Percentiles rank a stretch among this genome's conserved stretches.
Evolutionary conservation across 2,797 vertebrate genomes (phyloP).

Genomic region (Falco berigora): DNA sequence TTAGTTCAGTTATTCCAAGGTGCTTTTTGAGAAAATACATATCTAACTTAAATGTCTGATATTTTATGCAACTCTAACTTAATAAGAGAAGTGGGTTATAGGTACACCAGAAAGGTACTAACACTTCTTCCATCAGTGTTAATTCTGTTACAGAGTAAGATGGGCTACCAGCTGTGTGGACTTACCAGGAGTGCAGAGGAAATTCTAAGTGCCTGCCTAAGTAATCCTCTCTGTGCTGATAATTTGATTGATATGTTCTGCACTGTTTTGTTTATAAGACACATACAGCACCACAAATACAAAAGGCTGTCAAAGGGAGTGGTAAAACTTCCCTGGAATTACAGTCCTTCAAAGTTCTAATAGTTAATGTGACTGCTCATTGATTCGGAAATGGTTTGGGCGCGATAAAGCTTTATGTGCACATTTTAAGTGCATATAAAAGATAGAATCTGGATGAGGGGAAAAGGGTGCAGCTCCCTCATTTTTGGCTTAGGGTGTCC

Average conservation of each 20-base stretch:
- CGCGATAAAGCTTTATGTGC: background rate
- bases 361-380: background rate
- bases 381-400: background rate
- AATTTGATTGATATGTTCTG: background rate
- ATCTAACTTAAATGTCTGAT: background rate
- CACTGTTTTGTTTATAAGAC: conserved; percentile 14
- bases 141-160: background rate
- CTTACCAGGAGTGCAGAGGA: background rate
- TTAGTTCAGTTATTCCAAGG: background rate
- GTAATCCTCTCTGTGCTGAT: background rate
- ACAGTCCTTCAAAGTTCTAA: conserved; percentile 14
- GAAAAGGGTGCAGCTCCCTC: conserved; percentile 7
- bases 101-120: background rate
- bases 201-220: background rate
- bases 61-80: background rate
- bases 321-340: conserved; percentile 31
- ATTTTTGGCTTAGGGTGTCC: background rate
- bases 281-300: background rate
- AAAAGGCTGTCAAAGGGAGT: conserved; percentile 20
- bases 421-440: background rate
- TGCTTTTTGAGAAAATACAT: background rate
- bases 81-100: background rate
- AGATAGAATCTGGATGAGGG: background rate
- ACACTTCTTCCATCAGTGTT: background rate
- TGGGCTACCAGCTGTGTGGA: background rate